Evolutionary conservation across 1,140 invertebrate genomes (phyloP).

Genomic region (Apis cerana): DNA sequence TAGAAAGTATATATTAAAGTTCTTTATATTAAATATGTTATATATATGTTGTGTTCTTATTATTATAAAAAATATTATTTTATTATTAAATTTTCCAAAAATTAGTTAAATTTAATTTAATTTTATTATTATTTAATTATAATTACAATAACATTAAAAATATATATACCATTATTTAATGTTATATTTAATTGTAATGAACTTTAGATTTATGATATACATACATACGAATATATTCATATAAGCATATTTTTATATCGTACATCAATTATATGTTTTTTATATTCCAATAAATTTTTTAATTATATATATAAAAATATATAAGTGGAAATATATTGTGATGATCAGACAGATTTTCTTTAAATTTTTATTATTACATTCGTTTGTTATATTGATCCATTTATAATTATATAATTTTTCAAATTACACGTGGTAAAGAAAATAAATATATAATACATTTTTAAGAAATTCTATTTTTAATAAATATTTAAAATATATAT

Average conservation of each 20-base stretch:
- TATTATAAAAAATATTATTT: background rate
- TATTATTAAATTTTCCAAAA: background rate
- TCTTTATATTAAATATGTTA: too few species aligned
- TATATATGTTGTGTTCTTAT: background rate
- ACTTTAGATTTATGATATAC: constrained; percentile 34
- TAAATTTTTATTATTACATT: background rate
- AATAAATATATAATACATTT: background rate
- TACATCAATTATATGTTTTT: background rate
- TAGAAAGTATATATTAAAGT: too few species aligned
- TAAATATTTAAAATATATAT: background rate
- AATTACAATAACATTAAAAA: background rate
- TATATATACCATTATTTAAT: background rate
- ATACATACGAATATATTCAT: background rate
- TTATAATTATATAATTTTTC: background rate
- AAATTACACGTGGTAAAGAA: background rate
- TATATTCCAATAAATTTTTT: background rate
- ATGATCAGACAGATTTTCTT: background rate
- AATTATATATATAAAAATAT: background rate
- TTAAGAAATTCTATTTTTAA: background rate
- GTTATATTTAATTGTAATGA: background rate
- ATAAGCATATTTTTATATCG: background rate
- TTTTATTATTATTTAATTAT: background rate
- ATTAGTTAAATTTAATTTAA: background rate
- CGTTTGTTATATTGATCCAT: background rate
- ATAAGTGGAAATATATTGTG: background rate